Percentiles rank a stretch among this genome's conserved stretches.
Conservation (phyloP, 2,797 vertebrate species). For the Alectoris magna region DNA sequence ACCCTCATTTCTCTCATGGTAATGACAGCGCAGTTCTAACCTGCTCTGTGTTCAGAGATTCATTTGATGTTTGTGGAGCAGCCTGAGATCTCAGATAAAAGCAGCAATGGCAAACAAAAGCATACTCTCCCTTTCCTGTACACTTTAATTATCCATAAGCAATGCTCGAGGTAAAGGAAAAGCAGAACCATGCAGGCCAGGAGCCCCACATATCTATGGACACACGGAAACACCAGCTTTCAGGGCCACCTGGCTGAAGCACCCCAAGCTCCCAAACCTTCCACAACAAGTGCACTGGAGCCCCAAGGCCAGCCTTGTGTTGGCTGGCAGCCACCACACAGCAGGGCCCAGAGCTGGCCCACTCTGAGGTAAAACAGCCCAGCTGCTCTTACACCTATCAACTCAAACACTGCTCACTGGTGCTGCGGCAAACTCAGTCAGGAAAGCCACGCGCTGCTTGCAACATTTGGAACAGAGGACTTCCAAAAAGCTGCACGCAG, state of each 20-base stretch:
- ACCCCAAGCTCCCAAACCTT: background rate
- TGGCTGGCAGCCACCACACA: background rate
- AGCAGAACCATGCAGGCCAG: background rate
- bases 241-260: background rate
- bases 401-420: background rate
- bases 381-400: background rate
- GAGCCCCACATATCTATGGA: background rate
- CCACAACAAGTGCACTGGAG: background rate
- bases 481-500: conserved; percentile 39
- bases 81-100: conserved; percentile 28
- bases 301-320: background rate
- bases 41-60: background rate
- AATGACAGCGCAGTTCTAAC: conserved; percentile 12
- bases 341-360: accelerated
- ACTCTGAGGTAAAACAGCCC: background rate
- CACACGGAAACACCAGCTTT: background rate
- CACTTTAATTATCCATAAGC: conserved; percentile 3
- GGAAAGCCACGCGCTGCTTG: background rate
- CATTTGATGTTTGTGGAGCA: conserved; percentile 9
- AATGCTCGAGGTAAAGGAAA: conserved; percentile 12
- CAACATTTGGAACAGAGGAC: conserved; percentile 48
- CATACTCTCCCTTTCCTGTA: background rate
- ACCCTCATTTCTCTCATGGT: background rate
- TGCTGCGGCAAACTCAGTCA: background rate
- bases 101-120: conserved; percentile 30